Evolutionary conservation across 2,888 invertebrate species (phyloP).

Genomic region (Apeira syringaria): DNA sequence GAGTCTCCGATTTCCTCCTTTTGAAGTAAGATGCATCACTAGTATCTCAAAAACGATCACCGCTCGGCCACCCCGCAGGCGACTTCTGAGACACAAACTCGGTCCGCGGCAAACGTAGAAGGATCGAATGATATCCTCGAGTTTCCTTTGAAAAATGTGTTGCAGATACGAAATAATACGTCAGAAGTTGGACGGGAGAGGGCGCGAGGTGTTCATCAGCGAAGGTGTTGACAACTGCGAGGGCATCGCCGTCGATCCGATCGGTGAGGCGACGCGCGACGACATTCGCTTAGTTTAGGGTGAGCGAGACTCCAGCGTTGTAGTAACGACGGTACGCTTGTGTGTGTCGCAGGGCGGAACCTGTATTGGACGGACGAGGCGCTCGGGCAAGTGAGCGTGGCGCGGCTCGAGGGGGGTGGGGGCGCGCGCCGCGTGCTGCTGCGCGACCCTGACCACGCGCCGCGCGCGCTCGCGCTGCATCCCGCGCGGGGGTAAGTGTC

Average conservation of each 20-base stretch:
- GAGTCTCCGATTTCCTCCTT: too few species aligned
- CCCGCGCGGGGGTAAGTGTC: constrained; percentile 83
- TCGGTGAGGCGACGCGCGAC: constrained; percentile 68
- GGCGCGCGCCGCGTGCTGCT: constrained; percentile 81
- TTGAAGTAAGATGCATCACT: too few species aligned
- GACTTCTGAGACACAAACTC: too few species aligned
- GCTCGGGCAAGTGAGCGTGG: constrained; percentile 87
- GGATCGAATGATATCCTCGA: too few species aligned
- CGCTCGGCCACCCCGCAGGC: too few species aligned
- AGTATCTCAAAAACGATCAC: too few species aligned
- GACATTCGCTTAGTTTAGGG: background rate
- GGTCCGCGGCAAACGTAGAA: too few species aligned
- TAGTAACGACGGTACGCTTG: background rate
- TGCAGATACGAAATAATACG: constrained; percentile 85
- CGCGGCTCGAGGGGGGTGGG: constrained; percentile 84
- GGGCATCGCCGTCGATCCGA: constrained; percentile 93
- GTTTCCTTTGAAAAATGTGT: background rate
- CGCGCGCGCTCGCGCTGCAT: constrained; percentile 86
- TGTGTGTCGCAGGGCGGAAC: constrained; percentile 72
- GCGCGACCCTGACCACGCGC: constrained; percentile 84
- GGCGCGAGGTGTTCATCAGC: constrained; percentile 81
- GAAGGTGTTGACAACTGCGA: constrained; percentile 86
- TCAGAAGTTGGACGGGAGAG: constrained; percentile 85
- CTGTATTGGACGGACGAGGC: constrained; percentile 93
- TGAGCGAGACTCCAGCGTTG: too few species aligned